Conservation (phyloP, 2,888 invertebrate genomes). For the Tachystola acroxantha region DNA sequence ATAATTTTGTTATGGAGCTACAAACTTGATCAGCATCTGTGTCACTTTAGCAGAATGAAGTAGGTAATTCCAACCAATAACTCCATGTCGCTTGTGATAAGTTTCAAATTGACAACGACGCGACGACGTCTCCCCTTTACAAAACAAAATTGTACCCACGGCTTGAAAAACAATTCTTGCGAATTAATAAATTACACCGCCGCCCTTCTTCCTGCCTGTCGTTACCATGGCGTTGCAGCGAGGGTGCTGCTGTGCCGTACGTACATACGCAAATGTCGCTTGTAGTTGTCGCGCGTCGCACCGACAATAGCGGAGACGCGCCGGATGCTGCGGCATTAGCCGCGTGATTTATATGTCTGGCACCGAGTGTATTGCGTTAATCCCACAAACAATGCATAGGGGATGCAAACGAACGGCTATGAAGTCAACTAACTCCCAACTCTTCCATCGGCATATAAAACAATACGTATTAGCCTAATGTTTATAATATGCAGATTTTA, state of each 20-base stretch:
- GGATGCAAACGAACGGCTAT: constrained; percentile 29
- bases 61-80: too few relatives aligned
- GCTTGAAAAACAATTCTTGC: constrained; percentile 44
- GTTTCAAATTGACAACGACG: not conserved
- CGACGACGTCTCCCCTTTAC: constrained; percentile 2
- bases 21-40: too few relatives aligned
- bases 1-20: too few relatives aligned
- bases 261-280: constrained; percentile 12
- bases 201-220: constrained; percentile 45
- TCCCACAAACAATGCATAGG: constrained; percentile 57
- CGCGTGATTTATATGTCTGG: constrained; percentile 74
- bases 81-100: too few relatives aligned
- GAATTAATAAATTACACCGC: constrained; percentile 60
- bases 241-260: constrained; percentile 15
- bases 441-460: constrained; percentile 29
- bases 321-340: constrained; percentile 71
- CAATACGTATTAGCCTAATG: constrained; percentile 29
- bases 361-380: constrained; percentile 54
- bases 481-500: constrained; percentile 50
- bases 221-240: constrained; percentile 28
- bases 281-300: constrained; percentile 22
- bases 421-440: constrained; percentile 20
- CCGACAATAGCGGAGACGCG: constrained; percentile 50
- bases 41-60: too few relatives aligned
- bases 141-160: constrained; percentile 20